Conservation (phyloP, 1,140 invertebrate genomes). For the Microvelia longipes region DNA sequence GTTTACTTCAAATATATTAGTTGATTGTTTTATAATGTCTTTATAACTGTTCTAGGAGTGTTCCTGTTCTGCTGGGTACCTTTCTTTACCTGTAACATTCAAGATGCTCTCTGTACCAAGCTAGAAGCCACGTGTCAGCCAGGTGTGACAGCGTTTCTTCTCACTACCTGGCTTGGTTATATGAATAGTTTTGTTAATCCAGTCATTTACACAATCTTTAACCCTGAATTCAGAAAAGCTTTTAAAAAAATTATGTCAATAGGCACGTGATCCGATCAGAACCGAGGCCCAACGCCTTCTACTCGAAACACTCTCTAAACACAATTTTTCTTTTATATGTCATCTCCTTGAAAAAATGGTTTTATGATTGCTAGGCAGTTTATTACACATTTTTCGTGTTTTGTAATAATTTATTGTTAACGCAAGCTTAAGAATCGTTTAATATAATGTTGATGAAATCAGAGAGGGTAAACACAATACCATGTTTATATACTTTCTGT, state of each 20-base stretch:
- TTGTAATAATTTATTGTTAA: too few relatives aligned
- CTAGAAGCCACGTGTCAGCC: constrained; percentile 63
- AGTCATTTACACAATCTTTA: constrained; percentile 98
- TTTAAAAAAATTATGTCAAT: constrained; percentile 79
- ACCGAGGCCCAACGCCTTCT: neutral
- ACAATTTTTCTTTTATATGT: too few relatives aligned
- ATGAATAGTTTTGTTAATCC: constrained; percentile 97
- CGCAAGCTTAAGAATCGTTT: too few relatives aligned
- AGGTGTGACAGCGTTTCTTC: constrained; percentile 75
- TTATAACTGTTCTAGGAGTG: constrained; percentile 58
- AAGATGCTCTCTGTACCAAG: constrained; percentile 90
- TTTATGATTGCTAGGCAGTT: too few relatives aligned
- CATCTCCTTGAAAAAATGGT: too few relatives aligned
- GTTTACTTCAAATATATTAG: too few relatives aligned
- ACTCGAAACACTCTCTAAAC: neutral
- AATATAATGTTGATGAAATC: too few relatives aligned
- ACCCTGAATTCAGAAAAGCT: constrained; percentile 96
- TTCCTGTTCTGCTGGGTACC: constrained; percentile 98
- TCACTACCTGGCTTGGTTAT: constrained; percentile 96
- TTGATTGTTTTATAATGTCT: too few relatives aligned
- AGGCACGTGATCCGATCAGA: constrained; percentile 24
- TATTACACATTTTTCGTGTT: too few relatives aligned
- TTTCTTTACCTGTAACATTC: constrained; percentile 94
- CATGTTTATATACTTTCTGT: too few relatives aligned
- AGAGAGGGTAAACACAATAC: too few relatives aligned